Percentiles rank a stretch among this genome's conserved stretches.
Evolutionary conservation across 2,797 vertebrate species (phyloP).

Genomic region (Hipposideros larvatus): DNA sequence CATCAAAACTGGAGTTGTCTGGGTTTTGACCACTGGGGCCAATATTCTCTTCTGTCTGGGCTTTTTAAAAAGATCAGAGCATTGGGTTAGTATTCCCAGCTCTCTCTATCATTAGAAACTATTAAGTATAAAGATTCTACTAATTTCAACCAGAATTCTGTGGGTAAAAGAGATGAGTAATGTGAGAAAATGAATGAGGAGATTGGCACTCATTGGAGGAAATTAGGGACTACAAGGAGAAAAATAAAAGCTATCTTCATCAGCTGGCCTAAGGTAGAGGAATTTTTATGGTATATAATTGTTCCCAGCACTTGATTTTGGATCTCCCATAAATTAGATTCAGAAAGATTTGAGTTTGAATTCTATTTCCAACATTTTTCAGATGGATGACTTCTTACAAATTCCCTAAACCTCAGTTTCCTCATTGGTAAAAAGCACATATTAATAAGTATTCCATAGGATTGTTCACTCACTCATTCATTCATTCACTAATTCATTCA

Average conservation of each 20-base stretch:
- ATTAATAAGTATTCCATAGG: neutral
- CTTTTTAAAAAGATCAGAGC: constrained; percentile 79
- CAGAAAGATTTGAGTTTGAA: constrained; percentile 39
- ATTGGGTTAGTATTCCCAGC: constrained; percentile 70
- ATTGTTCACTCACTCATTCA: constrained; percentile 48
- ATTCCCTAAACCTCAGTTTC: neutral
- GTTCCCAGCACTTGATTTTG: neutral
- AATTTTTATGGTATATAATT: neutral
- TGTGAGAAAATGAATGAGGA: constrained; percentile 73
- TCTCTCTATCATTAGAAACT: constrained; percentile 66
- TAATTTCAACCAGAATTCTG: constrained; percentile 71
- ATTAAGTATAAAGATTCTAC: constrained; percentile 60
- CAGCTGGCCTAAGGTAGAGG: neutral
- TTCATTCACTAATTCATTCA: neutral
- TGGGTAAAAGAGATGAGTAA: constrained; percentile 68
- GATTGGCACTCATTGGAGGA: neutral
- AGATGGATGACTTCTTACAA: neutral
- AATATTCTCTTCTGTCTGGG: constrained; percentile 84
- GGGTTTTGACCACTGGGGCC: constrained; percentile 82
- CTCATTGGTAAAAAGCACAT: constrained; percentile 50
- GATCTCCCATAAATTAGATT: constrained; percentile 35
- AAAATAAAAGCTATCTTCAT: constrained; percentile 79
- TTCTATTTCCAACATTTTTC: constrained; percentile 56
- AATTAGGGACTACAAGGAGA: constrained; percentile 14
- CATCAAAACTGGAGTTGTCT: constrained; percentile 85